Conservation (phyloP, 2,888 invertebrate species). For the Sphecodes monilicornis region DNA sequence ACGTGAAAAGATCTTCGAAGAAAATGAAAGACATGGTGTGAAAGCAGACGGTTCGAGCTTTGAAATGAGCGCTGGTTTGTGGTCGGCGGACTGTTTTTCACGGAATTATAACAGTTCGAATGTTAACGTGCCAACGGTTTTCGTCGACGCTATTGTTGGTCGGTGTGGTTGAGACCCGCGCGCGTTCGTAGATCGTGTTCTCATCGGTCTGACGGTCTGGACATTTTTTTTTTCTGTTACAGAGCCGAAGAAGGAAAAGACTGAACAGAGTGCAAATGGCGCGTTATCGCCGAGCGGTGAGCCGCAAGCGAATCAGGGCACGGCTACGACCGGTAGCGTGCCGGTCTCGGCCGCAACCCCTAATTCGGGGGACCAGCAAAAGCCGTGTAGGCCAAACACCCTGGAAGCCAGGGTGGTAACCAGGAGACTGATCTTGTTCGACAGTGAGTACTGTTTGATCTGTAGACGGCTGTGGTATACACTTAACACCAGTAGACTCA, state of each 20-base stretch:
- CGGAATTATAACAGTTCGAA: too few relatives aligned
- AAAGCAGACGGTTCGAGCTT: background rate
- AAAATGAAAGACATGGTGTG: background rate
- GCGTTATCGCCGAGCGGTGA: constrained; percentile 88
- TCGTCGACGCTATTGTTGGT: background rate
- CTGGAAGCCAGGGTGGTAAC: constrained; percentile 88
- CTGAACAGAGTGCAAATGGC: constrained; percentile 89
- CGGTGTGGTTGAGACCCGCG: background rate
- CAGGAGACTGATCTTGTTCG: constrained; percentile 87
- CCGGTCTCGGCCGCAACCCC: constrained; percentile 70
- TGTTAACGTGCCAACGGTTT: background rate
- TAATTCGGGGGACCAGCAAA: constrained; percentile 84
- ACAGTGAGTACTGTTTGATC: constrained; percentile 72
- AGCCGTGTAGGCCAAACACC: constrained; percentile 93
- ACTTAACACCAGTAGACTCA: constrained; percentile 1
- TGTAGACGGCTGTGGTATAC: constrained; percentile 13
- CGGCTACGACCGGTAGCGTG: constrained; percentile 70
- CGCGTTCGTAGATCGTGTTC: constrained; percentile 18
- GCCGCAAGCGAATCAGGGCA: constrained; percentile 69
- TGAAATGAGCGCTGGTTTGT: background rate
- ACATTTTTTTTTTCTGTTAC: constrained; percentile 84
- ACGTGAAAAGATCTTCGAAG: background rate
- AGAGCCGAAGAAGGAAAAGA: constrained; percentile 98
- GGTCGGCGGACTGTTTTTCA: too few relatives aligned
- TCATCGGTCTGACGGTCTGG: constrained; percentile 53